Evolutionary conservation across 2,888 invertebrate species (phyloP), one percentile per base, ranked within the genome.

Genomic region (Cosmia trapezina): DNA sequence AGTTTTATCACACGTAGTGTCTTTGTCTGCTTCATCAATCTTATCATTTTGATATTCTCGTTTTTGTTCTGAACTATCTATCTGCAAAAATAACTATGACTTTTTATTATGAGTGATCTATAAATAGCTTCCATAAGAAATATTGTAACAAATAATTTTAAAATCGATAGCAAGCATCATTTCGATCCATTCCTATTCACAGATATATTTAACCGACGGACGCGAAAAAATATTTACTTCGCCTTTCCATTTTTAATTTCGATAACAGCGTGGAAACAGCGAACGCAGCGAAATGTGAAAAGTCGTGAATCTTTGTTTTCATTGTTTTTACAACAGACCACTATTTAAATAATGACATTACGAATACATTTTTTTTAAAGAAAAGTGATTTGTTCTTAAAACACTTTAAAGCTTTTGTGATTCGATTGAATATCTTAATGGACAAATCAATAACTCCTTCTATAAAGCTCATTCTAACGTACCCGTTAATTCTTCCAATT

Each of bases 211-310:
- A 47, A 37, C 37, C 37, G 28, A 41, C 9, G 57, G 28, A 41
- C 9, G 57, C 41, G 12, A 66, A 63, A 75, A 53, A 70, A 59
- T 63, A 81, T 80, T 60, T 80, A 63, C 54, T 62, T 43, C 28
- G 9, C 56, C 54, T 64, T 80, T 69, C 57, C 70, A 70, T 70
- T 81, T 81, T 78, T 82, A 82, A 81, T 73, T 76, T 79, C 53
- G 72, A 71, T 70, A 62, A 79, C 76, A 73, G 71, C 62, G 60
- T 70, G 68, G 56, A 49, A 68, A 57, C 65, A 59, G 59, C 43
- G 56, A 57, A 70, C 47, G 33, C 82, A 66, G 56, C 43, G 56
- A 70, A 64, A 69, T 70, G 64, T 81, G 57, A 73, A 76, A 70
- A 59, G 75, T 71, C 51, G 57, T 64, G 67, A 81, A 68, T 67